Conservation (phyloP, 2,113 vertebrate genomes). For the Speoplatyrhinus poulsoni region DNA sequence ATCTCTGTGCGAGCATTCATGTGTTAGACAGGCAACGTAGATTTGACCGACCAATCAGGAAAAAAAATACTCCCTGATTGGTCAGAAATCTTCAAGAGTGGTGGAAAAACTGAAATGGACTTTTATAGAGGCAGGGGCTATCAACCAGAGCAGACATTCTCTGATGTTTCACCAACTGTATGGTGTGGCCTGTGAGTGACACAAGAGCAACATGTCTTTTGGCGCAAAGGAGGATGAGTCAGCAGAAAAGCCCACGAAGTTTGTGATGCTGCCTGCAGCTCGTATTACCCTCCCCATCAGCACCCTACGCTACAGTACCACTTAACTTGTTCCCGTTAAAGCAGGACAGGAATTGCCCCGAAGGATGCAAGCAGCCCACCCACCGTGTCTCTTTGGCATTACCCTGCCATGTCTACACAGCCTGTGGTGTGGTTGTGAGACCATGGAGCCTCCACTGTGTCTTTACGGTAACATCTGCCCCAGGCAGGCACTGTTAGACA, state of each 20-base stretch:
- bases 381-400: slow-evolving; percentile 61
- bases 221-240: slow-evolving; percentile 38
- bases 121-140: too few species aligned
- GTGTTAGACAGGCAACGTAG: too few species aligned
- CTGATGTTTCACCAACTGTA: neutral
- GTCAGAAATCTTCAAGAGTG: too few species aligned
- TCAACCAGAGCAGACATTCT: too few species aligned
- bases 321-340: slow-evolving; percentile 73
- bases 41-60: too few species aligned
- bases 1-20: too few species aligned
- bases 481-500: slow-evolving; percentile 26
- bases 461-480: slow-evolving; percentile 55
- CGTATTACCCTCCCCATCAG: slow-evolving; percentile 36
- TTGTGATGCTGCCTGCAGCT: slow-evolving; percentile 25
- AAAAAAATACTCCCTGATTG: too few species aligned
- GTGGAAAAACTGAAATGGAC: too few species aligned
- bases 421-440: slow-evolving; percentile 38
- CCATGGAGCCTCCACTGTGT: slow-evolving; percentile 22
- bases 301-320: slow-evolving; percentile 60
- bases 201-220: slow-evolving; percentile 12
- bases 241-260: slow-evolving; percentile 44
- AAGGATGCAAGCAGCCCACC: slow-evolving; percentile 68
- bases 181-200: slow-evolving; percentile 7
- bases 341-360: slow-evolving; percentile 67
- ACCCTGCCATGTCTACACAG: slow-evolving; percentile 52